Percentiles rank a stretch among this genome's conserved stretches.
Evolutionary conservation across 2,797 vertebrate species (phyloP).

Genomic region (Macrochelys suwanniensis): DNA sequence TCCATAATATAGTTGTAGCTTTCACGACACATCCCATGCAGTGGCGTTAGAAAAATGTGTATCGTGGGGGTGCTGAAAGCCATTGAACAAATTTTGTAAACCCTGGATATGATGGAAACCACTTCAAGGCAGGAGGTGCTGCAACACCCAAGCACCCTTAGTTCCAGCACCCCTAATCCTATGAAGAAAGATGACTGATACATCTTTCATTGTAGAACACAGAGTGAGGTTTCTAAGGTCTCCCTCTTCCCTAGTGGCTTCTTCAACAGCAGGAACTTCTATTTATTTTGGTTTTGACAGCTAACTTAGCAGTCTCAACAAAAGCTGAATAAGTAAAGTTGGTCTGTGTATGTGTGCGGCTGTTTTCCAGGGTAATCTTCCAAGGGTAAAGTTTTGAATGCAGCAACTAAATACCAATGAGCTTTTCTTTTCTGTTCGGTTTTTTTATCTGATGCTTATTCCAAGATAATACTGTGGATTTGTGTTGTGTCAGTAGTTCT

Average conservation of each 20-base stretch:
- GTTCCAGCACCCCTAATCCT: neutral
- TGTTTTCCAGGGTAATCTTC: neutral
- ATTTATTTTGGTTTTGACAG: neutral
- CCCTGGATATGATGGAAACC: too few relatives aligned
- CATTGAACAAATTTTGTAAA: too few relatives aligned
- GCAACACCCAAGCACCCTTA: too few relatives aligned
- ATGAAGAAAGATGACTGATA: neutral
- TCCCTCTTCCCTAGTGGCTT: neutral
- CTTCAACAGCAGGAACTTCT: neutral
- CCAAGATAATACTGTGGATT: neutral
- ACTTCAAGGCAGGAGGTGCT: too few relatives aligned
- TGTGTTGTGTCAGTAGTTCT: neutral
- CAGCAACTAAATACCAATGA: neutral
- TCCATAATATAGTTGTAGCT: neutral
- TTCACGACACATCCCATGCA: neutral
- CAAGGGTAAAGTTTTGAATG: neutral
- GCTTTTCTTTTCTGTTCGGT: neutral
- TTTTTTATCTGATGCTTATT: neutral
- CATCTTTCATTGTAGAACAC: neutral
- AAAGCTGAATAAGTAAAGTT: neutral
- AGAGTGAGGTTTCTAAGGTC: neutral
- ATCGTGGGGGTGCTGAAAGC: too few relatives aligned
- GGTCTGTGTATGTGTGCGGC: neutral
- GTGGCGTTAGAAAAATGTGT: too few relatives aligned
- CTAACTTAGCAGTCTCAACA: neutral